These are phyloP conservation scores for Phylloscopus collybita DNA, from an alignment of 2,797 vertebrate genomes.

Conservation along the genomic window DNA sequence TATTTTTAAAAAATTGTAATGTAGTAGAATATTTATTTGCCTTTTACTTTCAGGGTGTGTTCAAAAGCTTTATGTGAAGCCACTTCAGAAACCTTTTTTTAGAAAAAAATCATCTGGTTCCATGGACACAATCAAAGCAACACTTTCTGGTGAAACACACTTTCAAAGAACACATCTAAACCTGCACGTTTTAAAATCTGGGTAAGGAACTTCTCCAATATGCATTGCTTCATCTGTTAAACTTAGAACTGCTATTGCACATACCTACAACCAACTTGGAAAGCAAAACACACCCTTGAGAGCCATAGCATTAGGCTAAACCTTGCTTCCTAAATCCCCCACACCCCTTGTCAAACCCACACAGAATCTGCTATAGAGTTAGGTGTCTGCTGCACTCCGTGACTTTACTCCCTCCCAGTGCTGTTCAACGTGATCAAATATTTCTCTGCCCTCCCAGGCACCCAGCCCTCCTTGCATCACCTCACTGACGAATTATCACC, in stretches of 20 bases:
- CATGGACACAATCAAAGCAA: background rate
- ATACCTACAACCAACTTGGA: background rate
- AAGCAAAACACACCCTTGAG: background rate
- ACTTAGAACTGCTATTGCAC: background rate
- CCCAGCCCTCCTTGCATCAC: background rate
- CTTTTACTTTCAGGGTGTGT: background rate
- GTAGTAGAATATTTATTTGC: background rate
- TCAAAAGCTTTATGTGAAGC: background rate
- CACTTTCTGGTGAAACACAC: background rate
- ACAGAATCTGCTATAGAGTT: background rate
- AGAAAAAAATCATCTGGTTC: background rate
- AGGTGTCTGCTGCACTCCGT: background rate
- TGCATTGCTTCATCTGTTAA: background rate
- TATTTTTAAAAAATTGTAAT: background rate
- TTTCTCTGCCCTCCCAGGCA: rapidly evolving
- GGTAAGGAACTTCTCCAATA: background rate
- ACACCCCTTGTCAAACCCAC: background rate
- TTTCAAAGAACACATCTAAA: background rate
- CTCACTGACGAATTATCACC: background rate
- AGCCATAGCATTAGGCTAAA: background rate
- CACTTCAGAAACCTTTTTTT: background rate
- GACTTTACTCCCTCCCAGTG: background rate
- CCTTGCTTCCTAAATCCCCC: background rate
- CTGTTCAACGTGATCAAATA: background rate
- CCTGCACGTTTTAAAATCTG: background rate